phyloP scores from a whole-genome alignment of 1,140 invertebrate species.

The Drosophila littoralis region DNA sequence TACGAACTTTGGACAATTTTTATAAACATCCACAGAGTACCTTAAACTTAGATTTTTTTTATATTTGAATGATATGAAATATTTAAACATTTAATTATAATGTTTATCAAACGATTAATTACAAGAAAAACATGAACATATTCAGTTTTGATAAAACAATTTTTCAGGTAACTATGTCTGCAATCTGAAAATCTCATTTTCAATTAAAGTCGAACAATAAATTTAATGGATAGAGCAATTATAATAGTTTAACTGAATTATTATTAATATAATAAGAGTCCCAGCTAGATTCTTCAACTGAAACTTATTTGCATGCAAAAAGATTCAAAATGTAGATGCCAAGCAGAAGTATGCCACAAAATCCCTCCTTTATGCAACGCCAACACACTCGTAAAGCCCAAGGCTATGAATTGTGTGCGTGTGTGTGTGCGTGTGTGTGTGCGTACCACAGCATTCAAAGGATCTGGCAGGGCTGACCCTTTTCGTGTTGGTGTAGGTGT shows the following conservation, averaged over 20 bases:
- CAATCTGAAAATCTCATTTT: no score
- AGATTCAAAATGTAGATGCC: slow-evolving; percentile 2
- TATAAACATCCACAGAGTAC: no score
- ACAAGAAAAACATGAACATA: no score
- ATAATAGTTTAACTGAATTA: not conserved
- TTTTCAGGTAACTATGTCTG: no score
- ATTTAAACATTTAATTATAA: no score
- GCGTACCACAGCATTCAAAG: not conserved
- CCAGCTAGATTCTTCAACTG: not conserved
- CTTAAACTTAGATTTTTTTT: no score
- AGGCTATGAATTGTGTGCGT: not conserved
- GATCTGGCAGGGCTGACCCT: not conserved
- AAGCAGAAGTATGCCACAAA: slow-evolving; percentile 2
- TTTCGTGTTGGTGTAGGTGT: not conserved
- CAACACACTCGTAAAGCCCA: slow-evolving; percentile 2
- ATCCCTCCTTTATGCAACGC: not conserved
- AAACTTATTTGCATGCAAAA: slow-evolving; percentile 3
- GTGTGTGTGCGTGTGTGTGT: slow-evolving; percentile 6
- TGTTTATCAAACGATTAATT: no score
- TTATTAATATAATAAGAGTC: not conserved
- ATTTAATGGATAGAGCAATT: not conserved
- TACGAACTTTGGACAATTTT: no score
- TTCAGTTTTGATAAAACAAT: no score
- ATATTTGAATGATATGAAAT: no score
- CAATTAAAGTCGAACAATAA: not conserved